These are phyloP conservation scores for Anguilla megastoma DNA, from an alignment of 2,797 vertebrate genomes.

Conservation along the genomic window DNA sequence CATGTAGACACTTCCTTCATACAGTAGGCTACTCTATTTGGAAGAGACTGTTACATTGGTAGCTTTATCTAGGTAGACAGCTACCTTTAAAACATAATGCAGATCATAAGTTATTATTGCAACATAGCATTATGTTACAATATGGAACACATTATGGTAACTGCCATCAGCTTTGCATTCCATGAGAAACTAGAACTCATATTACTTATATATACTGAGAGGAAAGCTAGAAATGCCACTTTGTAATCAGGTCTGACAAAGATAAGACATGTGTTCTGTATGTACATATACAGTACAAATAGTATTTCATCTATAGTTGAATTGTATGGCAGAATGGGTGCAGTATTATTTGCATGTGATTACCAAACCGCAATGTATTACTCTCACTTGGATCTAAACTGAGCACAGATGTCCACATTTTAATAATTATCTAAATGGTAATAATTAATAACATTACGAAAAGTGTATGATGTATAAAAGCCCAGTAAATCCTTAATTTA, in stretches of 20 bases:
- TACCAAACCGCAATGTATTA: background rate
- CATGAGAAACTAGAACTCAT: background rate
- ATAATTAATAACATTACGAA: background rate
- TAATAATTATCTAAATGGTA: background rate
- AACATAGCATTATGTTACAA: background rate
- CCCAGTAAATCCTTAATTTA: background rate
- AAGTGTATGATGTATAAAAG: background rate
- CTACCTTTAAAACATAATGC: background rate
- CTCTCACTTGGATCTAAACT: background rate
- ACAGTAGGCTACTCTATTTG: background rate
- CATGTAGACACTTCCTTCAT: background rate
- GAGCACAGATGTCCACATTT: no score
- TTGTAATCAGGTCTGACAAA: background rate
- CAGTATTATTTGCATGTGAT: background rate
- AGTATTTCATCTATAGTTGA: background rate
- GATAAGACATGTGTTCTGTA: no score
- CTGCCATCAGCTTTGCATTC: background rate
- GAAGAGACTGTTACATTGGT: background rate
- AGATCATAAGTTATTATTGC: background rate
- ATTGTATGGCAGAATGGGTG: background rate
- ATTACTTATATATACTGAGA: background rate
- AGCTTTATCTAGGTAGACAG: background rate
- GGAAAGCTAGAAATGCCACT: background rate
- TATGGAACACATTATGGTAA: background rate
- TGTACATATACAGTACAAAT: background rate